Base-by-base conservation (phyloP, 2,113 vertebrate genomes). In the Gavialis gangeticus region DNA sequence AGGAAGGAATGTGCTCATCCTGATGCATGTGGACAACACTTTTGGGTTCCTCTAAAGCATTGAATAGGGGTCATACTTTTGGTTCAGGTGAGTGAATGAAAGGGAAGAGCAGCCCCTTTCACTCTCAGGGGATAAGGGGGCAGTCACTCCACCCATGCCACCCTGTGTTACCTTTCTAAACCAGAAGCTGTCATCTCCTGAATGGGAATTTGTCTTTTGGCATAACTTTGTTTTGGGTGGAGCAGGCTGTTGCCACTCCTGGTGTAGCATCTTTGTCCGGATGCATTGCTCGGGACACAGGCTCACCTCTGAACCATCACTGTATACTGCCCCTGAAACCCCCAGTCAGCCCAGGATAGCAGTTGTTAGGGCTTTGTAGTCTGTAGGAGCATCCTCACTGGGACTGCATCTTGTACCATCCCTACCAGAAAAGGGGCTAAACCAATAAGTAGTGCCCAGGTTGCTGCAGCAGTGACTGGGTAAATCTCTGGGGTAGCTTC, bases 261-360 rank as follows among this genome's bases (percentile, higher is more conserved):
- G 94, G 92, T 87, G 84, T 89, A 79, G n/a, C 89, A 93, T 95
- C 92, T 90, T 66, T 34, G 0, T 93, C 93, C 93, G 94, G 93
- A 93, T 95, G 82, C 82, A 92, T 96, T 96, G 93, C 95, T 96
- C 85, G 93, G 94, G 93, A 94, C 96, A 87, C 94, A 95, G 93
- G 75, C 84, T 94, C 28, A 67, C n/a, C 64, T 67, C 64, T 18
- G 30, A 19, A 67, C 64, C 64, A 67, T 63, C 62, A 27, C 17
- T 66, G 28, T 14, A 13, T 86, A 81, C 37, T 76, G 87, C 96
- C 87, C 90, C 69, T 81, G 93, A 93, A 93, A 96, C 91, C 88
- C 88, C 96, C 0, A 3, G 16, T 94, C 95, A 86, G 93, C 90
- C 96, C 95, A 95, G 92, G 94, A 84, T 85, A 96, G 91, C 88